These are phyloP conservation scores for Aphrophora alni DNA, from an alignment of 2,888 invertebrate species.

Conservation along the genomic window DNA sequence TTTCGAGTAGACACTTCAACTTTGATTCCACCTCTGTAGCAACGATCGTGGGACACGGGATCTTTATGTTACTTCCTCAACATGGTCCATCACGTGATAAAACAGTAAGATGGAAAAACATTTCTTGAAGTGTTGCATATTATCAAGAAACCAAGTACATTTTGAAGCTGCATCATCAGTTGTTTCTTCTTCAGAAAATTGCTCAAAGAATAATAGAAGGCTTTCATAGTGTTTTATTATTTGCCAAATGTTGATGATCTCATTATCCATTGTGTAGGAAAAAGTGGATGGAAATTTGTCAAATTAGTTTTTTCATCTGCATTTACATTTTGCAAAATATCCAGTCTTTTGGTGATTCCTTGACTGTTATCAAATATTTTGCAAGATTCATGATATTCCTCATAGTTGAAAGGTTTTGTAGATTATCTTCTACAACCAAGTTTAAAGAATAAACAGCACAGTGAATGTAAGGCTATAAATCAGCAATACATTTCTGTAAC, in stretches of 20 bases:
- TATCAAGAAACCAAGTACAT: not conserved
- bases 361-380: too few species aligned
- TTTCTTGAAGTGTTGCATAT: not conserved
- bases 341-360: not conserved
- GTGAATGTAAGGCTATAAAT: too few species aligned
- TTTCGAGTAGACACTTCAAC: not conserved
- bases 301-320: not conserved
- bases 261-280: not conserved
- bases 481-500: too few species aligned
- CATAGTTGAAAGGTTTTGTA: too few species aligned
- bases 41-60: not conserved
- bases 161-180: not conserved
- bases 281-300: not conserved
- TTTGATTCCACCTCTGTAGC: not conserved
- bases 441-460: too few species aligned
- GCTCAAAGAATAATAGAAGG: not conserved
- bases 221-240: not conserved
- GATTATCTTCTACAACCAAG: too few species aligned
- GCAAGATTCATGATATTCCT: too few species aligned
- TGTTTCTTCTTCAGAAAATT: not conserved
- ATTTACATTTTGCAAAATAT: not conserved
- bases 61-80: not conserved
- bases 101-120: not conserved
- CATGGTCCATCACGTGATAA: not conserved
- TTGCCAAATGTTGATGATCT: not conserved